Base-by-base conservation (phyloP, 2,888 invertebrate species). In the Latrodectus hesperus region DNA sequence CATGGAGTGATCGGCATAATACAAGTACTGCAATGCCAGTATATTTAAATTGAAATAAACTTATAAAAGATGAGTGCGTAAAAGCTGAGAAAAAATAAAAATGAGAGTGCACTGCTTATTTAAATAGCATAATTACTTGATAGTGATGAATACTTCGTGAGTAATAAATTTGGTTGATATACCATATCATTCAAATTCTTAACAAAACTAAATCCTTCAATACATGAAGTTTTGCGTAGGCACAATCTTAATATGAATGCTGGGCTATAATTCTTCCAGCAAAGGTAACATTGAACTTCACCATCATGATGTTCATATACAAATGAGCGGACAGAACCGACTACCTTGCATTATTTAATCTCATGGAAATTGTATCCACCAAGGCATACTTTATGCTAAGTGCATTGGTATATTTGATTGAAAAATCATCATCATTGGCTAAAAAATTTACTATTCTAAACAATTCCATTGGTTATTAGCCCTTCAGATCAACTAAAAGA, bases 221-320 rank as follows among this genome's bases (percentile, higher is more conserved):
- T 67, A n/a, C 52, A 65, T 65, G 78, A 85, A 79, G 80, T 80
- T 80, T 80, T 80, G 75, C 71, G 79, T 86, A 86, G 85, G 85
- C 85, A 86, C 85, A 86, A 71, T 86, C 75, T 86, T 86, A 79
- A 80, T 78, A 74, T 85, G 55, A 22, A 73, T 79, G 79, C 84
- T 79, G 84, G 81, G 51, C 55, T 65, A 22, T 51, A 74, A 75
- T 75, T 71, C 49, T 38, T 68, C 80, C 85, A 86, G 80, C 80
- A 75, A 52, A 74, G 51, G 70, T 55, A 53, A 74, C 52, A 74
- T 70, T 80, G 68, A 76, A 75, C 60, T 75, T 76, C 68, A 55
- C 80, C 80, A 80, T 86, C 85, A 86, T 64, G 52, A 80, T 86
- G 85, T 75, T 75, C 80, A 86, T 86, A 22, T 86, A 86, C 85